Evolutionary conservation across 2,113 vertebrate species (phyloP), one percentile per base, ranked within the genome.

Genomic region (Nicator chloris): DNA sequence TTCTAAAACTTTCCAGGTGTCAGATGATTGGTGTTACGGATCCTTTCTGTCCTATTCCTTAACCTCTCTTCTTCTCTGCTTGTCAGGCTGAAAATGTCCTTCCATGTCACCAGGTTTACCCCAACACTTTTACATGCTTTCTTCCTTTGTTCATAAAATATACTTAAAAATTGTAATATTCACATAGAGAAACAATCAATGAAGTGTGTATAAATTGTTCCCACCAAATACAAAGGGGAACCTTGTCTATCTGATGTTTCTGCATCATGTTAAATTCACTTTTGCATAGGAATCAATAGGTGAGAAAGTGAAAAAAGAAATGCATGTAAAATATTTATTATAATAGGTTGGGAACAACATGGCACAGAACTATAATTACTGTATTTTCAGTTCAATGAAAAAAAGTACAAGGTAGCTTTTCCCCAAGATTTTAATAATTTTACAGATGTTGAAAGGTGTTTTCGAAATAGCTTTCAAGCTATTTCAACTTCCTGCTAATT

Each of bases 21-120:
- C 86, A 51, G 17, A n/a, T 60, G 26, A 4, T 11, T 60, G n/a
- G n/a, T n/a, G 6, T 66, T 80, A 49, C 0, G 0, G 18, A 63
- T 71, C 26, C 9, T 57, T 73, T 44, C 27, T 40, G 8, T 45
- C 6, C 13, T 82, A 6, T 65, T 45, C 45, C 8, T 71, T 59
- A 70, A 33, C 8, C 8, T 84, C 14, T 66, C 13, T 51, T 63
- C 24, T 64, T 64, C 51, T 75, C 30, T 59, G 9, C 7, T 86
- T 11, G 63, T 68, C 26, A 79, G n/a, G 16, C 7, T 70, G 26
- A 57, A 84, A 70, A 90, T 82, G 9, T 21, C 21, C 10, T 63
- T 33, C 39, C 10, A 24, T 15, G 40, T n/a, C 40, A 90, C 26
- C 27, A 60, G 37, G 6, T 68, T 93, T 51, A 60, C 31, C 44